These are phyloP conservation scores for Eupithecia inturbata DNA, from an alignment of 2,888 invertebrate genomes.

Conservation along the genomic window DNA sequence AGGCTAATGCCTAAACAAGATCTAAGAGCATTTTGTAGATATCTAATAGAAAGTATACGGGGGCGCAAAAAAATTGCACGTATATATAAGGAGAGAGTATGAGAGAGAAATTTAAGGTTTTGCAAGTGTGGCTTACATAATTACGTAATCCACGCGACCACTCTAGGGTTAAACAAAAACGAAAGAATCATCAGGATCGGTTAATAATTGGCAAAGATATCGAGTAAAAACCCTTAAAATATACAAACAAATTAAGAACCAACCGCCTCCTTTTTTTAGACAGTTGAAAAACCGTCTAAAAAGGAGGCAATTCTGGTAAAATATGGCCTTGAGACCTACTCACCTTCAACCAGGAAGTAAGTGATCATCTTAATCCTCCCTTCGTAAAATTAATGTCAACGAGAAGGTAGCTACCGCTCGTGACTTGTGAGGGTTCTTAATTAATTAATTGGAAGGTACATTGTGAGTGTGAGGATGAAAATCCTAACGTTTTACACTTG, in stretches of 20 bases:
- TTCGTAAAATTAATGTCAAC: conserved; percentile 43
- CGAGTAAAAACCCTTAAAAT: not conserved
- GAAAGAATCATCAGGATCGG: not conserved
- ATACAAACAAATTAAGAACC: not conserved
- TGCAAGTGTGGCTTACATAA: too few species aligned
- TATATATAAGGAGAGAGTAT: too few species aligned
- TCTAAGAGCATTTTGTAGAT: too few species aligned
- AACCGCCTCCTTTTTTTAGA: not conserved
- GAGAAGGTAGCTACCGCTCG: conserved; percentile 10
- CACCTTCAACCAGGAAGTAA: conserved; percentile 28
- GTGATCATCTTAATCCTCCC: conserved; percentile 43
- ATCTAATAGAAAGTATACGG: too few species aligned
- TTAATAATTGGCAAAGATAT: not conserved
- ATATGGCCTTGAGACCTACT: conserved; percentile 16
- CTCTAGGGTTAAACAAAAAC: too few species aligned
- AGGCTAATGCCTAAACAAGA: too few species aligned
- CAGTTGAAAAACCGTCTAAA: not conserved
- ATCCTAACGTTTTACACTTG: not conserved
- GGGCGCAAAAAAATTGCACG: too few species aligned
- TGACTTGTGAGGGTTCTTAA: conserved; percentile 25
- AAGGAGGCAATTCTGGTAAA: conserved; percentile 30
- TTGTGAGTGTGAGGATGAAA: not conserved
- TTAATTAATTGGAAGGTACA: conserved; percentile 18
- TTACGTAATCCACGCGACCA: too few species aligned
- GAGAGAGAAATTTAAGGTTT: too few species aligned